These are phyloP conservation scores for Microcebus griseorufus DNA, from an alignment of 2,113 vertebrate genomes.

Conservation along the genomic window DNA sequence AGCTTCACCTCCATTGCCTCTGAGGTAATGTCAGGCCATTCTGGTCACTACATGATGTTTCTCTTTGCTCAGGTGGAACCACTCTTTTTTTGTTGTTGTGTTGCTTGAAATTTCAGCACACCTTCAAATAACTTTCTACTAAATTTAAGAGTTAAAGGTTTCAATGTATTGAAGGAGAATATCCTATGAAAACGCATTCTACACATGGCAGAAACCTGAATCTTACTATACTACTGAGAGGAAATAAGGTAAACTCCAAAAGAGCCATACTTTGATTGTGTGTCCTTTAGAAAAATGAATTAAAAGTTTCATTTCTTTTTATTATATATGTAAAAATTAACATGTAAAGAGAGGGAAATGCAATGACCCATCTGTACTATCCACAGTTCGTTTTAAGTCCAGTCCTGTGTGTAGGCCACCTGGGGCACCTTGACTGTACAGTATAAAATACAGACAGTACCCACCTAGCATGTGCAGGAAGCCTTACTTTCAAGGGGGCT, in stretches of 20 bases:
- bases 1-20: constrained; percentile 89
- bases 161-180: background rate
- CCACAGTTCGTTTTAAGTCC: background rate
- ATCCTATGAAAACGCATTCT: background rate
- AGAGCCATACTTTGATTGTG: fast-evolving
- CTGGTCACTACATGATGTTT: fast-evolving
- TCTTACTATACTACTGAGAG: background rate
- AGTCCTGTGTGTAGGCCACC: background rate
- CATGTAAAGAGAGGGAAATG: background rate
- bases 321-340: background rate
- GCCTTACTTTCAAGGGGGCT: background rate
- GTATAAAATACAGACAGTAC: background rate
- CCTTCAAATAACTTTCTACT: background rate
- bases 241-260: background rate
- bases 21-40: constrained; percentile 78
- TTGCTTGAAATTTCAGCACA: background rate
- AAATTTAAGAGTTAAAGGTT: background rate
- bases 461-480: background rate
- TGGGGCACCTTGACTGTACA: background rate
- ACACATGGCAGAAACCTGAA: background rate
- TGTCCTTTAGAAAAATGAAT: background rate
- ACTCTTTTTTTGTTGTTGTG: background rate
- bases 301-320: background rate
- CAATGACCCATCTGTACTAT: background rate
- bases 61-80: fast-evolving